Percentiles rank a stretch among this genome's conserved stretches.
Evolutionary conservation across 2,888 invertebrate species (phyloP).

Genomic region (Acholoe squamosa): DNA sequence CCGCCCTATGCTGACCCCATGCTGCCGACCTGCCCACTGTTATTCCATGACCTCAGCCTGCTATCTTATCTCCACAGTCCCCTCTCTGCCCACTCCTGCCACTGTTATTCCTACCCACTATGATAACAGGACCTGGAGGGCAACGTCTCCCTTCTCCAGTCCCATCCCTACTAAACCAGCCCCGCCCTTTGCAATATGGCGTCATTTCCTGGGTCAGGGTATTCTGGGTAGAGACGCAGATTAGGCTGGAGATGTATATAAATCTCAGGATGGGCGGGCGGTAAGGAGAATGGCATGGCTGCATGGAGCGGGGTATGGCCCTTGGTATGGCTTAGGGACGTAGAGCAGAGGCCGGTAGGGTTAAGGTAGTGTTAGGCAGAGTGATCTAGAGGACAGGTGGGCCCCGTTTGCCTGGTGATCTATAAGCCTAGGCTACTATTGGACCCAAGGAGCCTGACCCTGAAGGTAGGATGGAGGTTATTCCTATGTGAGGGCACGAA

Average conservation of each 20-base stretch:
- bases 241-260: slow-evolving; percentile 38
- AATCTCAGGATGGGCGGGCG: neutral
- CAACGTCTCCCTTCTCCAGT: neutral
- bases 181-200: neutral
- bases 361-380: slow-evolving; percentile 5
- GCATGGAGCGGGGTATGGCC: neutral
- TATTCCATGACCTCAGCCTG: slow-evolving; percentile 48
- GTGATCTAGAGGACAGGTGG: neutral
- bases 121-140: neutral
- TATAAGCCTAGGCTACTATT: neutral
- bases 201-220: neutral
- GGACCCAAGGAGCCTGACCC: too few species aligned
- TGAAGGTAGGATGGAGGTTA: too few species aligned
- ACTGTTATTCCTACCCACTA: slow-evolving; percentile 12
- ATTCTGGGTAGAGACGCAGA: slow-evolving; percentile 29
- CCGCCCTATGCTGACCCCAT: neutral
- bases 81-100: slow-evolving; percentile 14
- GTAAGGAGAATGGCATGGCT: neutral
- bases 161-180: neutral
- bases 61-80: slow-evolving; percentile 31
- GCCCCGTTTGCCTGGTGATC: neutral
- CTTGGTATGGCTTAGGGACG: neutral
- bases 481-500: too few species aligned
- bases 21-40: slow-evolving; percentile 3
- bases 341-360: neutral